A percentile compares a stretch with the other conserved stretches of the same genome.
These are phyloP conservation scores for Oryctes rhinoceros DNA, from an alignment of 1,140 invertebrate species.

Conservation along the genomic window DNA sequence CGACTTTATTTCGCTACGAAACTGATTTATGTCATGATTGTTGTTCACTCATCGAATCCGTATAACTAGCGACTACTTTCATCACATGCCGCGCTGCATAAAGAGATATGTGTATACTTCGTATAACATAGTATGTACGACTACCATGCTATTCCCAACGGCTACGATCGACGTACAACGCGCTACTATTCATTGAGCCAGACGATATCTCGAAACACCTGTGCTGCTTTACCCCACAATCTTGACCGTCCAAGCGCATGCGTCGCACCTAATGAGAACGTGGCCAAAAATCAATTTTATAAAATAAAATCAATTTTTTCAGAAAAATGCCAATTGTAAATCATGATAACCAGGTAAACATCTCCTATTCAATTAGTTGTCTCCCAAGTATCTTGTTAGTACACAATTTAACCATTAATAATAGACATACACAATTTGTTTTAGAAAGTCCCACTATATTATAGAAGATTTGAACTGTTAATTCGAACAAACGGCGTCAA, in stretches of 20 bases:
- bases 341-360: too few relatives aligned
- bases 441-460: too few relatives aligned
- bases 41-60: neutral
- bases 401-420: too few relatives aligned
- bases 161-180: neutral
- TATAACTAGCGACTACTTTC: slow-evolving; percentile 1
- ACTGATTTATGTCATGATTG: slow-evolving; percentile 19
- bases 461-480: too few relatives aligned
- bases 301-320: neutral
- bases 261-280: neutral
- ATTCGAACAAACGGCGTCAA: too few relatives aligned
- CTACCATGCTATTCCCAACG: neutral
- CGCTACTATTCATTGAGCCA: neutral
- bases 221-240: neutral
- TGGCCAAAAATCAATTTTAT: neutral
- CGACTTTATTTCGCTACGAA: neutral
- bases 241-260: neutral
- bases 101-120: neutral
- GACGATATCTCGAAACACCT: slow-evolving; percentile 2
- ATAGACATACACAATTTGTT: too few relatives aligned
- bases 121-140: slow-evolving; percentile 5
- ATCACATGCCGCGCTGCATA: slow-evolving; percentile 18
- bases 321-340: neutral
- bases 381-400: too few relatives aligned
- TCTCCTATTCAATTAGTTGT: too few relatives aligned